Conservation (phyloP, 1,140 invertebrate genomes). For the Lepidurus couesii region DNA sequence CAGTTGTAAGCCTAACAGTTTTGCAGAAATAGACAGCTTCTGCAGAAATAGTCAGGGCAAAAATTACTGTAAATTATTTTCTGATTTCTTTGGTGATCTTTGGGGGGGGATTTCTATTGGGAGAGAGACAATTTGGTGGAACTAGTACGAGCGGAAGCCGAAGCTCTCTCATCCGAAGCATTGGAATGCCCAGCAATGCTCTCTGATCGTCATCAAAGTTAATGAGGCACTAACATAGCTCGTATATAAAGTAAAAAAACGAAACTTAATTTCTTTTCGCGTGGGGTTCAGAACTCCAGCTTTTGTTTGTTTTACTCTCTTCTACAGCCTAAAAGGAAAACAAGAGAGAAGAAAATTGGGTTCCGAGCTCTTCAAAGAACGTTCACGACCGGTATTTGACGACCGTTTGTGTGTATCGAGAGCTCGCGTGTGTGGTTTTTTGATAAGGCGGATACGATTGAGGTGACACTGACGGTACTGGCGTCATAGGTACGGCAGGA, state of each 20-base stretch:
- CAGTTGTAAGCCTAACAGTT: no score
- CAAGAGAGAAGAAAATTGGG: background rate
- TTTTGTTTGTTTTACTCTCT: background rate
- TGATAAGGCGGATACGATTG: background rate
- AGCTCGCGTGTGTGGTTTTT: background rate
- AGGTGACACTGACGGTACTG: background rate
- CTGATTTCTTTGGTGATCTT: no score
- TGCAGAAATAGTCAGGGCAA: no score
- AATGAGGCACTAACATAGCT: conserved; percentile 2
- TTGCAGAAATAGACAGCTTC: no score
- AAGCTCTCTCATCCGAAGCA: no score
- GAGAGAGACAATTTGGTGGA: no score
- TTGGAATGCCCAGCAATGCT: no score
- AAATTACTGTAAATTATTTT: no score
- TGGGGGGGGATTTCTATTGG: no score
- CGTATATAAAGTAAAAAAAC: background rate
- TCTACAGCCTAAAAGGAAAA: background rate
- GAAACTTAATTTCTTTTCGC: background rate
- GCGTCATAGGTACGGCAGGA: background rate
- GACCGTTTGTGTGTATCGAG: background rate
- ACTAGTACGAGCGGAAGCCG: no score
- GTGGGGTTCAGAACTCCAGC: background rate
- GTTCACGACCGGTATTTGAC: background rate
- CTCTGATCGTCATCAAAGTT: background rate
- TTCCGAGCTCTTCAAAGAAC: background rate